Evolutionary conservation across 2,888 invertebrate genomes (phyloP).

Genomic region (Cremastinae sp.): DNA sequence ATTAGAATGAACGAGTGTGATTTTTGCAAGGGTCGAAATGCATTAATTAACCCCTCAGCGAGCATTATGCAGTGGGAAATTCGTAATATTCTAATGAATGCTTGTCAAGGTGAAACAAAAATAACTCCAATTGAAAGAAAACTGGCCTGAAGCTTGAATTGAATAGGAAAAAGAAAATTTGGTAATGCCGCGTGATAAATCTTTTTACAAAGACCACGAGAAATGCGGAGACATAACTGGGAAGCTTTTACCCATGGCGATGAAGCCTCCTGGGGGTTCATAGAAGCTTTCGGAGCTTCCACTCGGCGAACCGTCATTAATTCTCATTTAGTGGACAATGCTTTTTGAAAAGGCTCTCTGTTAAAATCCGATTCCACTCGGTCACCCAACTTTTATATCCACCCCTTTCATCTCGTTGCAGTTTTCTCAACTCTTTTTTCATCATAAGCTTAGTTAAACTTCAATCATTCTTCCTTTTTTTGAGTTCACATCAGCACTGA

Average conservation of each 20-base stretch:
- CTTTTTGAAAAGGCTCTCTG: slow-evolving; percentile 55
- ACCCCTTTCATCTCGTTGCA: slow-evolving; percentile 35
- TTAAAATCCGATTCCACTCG: slow-evolving; percentile 32
- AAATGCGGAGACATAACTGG: slow-evolving; percentile 46
- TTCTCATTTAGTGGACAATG: slow-evolving; percentile 64
- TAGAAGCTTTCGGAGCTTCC: slow-evolving; percentile 43
- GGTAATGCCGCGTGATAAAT: slow-evolving; percentile 28
- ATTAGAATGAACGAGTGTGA: background rate
- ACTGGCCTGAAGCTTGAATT: slow-evolving; percentile 19
- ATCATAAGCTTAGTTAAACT: slow-evolving; percentile 6
- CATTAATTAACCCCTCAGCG: background rate
- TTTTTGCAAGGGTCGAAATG: background rate
- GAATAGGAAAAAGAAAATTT: slow-evolving; percentile 30
- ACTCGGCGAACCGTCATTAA: slow-evolving; percentile 60
- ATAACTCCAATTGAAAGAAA: slow-evolving; percentile 8
- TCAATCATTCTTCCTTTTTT: background rate
- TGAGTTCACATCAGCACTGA: too few relatives aligned
- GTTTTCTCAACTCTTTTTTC: slow-evolving; percentile 26
- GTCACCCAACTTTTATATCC: slow-evolving; percentile 2
- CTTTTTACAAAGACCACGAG: slow-evolving; percentile 44
- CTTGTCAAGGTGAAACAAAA: background rate
- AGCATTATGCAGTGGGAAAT: background rate
- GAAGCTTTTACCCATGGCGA: slow-evolving; percentile 43
- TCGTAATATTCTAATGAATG: slow-evolving; percentile 5
- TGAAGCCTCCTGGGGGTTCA: slow-evolving; percentile 53